Percentiles rank a stretch among this genome's conserved stretches.
Evolutionary conservation across 92 coral and sea anemone genomes (phyloP).

Genomic region (Phenganax subtilis): DNA sequence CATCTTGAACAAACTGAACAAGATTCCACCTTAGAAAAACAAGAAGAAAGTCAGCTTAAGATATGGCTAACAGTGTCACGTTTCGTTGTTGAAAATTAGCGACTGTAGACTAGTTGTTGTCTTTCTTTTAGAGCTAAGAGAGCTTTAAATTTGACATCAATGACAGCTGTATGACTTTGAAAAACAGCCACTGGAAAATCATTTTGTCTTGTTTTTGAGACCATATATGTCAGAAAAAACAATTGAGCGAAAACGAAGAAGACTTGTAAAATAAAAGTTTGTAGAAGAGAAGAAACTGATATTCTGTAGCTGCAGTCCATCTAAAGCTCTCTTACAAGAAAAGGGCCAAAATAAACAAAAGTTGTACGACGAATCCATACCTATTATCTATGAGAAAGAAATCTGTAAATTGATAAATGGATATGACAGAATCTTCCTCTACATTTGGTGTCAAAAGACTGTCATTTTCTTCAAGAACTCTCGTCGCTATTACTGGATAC

Average conservation of each 20-base stretch:
- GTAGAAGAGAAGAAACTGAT: neutral
- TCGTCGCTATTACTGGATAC: constrained; percentile 77
- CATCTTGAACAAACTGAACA: constrained; percentile 83
- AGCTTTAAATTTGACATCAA: too few relatives aligned
- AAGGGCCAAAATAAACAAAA: neutral
- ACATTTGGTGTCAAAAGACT: constrained; percentile 53
- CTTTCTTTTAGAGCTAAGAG: too few relatives aligned
- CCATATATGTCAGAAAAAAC: neutral
- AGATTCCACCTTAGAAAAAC: constrained; percentile 64
- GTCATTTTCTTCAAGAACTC: constrained; percentile 73
- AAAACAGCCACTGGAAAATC: too few relatives aligned
- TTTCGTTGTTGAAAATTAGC: too few relatives aligned
- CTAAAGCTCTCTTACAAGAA: neutral
- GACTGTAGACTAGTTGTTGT: too few relatives aligned
- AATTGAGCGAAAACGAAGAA: neutral
- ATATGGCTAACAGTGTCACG: neutral
- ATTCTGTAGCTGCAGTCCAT: neutral
- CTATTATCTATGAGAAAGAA: constrained; percentile 75
- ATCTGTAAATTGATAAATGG: constrained; percentile 90
- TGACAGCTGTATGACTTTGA: too few relatives aligned
- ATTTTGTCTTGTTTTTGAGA: too few relatives aligned
- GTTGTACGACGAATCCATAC: constrained; percentile 27
- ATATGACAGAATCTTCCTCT: constrained; percentile 63
- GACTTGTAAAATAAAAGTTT: neutral
- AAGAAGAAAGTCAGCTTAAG: neutral